These are phyloP conservation scores for Eupithecia subfuscata DNA, from an alignment of 2,888 invertebrate genomes.

Conservation along the genomic window DNA sequence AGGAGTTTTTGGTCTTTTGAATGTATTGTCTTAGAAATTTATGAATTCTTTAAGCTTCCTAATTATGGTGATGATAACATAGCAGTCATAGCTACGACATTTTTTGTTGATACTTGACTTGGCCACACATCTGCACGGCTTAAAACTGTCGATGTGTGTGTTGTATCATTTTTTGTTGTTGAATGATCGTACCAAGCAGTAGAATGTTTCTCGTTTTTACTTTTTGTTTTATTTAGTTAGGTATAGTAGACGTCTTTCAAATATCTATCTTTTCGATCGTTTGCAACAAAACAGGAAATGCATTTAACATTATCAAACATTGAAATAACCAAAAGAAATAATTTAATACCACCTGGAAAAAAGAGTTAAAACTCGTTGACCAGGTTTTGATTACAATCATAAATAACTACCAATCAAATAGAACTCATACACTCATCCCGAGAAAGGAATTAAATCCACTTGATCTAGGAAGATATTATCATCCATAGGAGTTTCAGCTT, in stretches of 20 bases:
- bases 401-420: slow-evolving; percentile 42
- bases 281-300: slow-evolving; percentile 22
- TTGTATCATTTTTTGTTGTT: slow-evolving; percentile 59
- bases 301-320: neutral
- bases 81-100: slow-evolving; percentile 51
- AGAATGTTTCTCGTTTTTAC: neutral
- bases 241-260: neutral
- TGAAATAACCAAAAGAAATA: neutral
- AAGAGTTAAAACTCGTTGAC: slow-evolving; percentile 22
- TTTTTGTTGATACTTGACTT: slow-evolving; percentile 69
- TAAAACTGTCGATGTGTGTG: slow-evolving; percentile 58
- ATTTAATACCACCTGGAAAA: neutral
- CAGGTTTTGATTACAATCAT: slow-evolving; percentile 31
- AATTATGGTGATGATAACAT: slow-evolving; percentile 22
- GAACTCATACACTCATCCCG: slow-evolving; percentile 57
- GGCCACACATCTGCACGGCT: slow-evolving; percentile 77
- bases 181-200: slow-evolving; percentile 54
- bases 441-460: slow-evolving; percentile 67
- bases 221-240: neutral
- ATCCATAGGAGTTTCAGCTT: slow-evolving; percentile 49
- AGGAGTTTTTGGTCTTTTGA: neutral
- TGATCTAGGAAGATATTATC: slow-evolving; percentile 51
- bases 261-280: neutral
- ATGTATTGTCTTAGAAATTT: neutral
- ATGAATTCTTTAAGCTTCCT: neutral